Percentiles rank a stretch among this genome's conserved stretches.
Evolutionary conservation across 2,113 vertebrate genomes (phyloP).

Genomic region (Maccullochella peelii): DNA sequence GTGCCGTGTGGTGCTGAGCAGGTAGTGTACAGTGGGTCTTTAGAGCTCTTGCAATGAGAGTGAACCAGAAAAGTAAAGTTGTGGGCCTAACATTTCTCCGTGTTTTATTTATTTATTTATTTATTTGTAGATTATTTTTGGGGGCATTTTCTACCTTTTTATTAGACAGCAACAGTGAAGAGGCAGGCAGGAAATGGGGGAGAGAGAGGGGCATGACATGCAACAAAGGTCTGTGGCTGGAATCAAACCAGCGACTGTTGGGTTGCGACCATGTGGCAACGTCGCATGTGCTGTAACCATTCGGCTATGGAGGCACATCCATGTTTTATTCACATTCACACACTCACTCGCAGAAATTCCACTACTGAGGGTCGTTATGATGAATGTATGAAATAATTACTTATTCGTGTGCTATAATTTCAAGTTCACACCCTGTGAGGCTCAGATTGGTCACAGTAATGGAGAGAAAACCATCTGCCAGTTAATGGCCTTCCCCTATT

Average conservation of each 20-base stretch:
- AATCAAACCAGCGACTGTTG: no score
- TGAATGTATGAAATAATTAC: slow-evolving; percentile 5
- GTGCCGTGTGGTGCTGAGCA: neutral
- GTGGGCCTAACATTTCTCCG: neutral
- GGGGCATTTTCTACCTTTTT: no score
- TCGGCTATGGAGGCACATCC: no score
- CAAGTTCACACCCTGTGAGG: slow-evolving; percentile 15
- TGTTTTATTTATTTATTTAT: no score
- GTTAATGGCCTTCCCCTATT: slow-evolving; percentile 31
- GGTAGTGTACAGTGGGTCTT: neutral
- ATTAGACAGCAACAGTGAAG: no score
- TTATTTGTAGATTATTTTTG: no score
- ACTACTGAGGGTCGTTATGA: neutral
- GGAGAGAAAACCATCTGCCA: slow-evolving; percentile 8
- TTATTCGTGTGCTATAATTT: slow-evolving; percentile 23
- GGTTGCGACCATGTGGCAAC: no score
- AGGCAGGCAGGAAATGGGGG: no score
- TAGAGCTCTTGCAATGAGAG: neutral
- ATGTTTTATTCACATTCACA: neutral
- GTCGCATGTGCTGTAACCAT: no score
- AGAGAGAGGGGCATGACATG: no score
- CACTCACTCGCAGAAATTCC: neutral
- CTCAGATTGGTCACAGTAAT: slow-evolving; percentile 28
- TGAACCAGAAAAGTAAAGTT: neutral
- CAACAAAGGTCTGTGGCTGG: no score